Evolutionary conservation across 2,113 vertebrate species (phyloP).

Genomic region (Halcyon malimbica): DNA sequence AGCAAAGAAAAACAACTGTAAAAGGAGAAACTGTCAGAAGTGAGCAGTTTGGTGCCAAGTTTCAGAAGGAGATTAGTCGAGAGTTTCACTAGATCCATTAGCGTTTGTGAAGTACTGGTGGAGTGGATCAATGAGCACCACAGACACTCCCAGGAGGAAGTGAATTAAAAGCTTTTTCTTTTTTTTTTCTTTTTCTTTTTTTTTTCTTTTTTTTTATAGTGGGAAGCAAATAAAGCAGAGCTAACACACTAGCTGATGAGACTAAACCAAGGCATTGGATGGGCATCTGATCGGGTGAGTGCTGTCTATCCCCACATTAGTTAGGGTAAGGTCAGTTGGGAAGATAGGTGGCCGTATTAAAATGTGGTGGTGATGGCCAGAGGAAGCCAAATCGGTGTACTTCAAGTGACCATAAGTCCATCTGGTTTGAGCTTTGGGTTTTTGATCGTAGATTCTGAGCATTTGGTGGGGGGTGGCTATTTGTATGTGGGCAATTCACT

Average conservation of each 20-base stretch:
- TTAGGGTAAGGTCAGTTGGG: background rate
- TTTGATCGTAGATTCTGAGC: background rate
- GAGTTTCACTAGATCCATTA: slow-evolving; percentile 59
- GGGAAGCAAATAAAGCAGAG: slow-evolving; percentile 34
- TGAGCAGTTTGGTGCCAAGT: slow-evolving; percentile 48
- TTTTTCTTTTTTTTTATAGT: background rate
- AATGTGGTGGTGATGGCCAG: background rate
- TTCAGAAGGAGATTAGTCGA: slow-evolving; percentile 54
- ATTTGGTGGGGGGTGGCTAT: background rate
- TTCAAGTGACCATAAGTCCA: background rate
- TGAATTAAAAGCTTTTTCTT: slow-evolving; percentile 47
- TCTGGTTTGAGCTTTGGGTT: background rate
- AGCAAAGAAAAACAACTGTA: slow-evolving; percentile 56
- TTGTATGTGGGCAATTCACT: background rate
- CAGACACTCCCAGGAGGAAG: slow-evolving; percentile 42
- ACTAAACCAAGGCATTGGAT: background rate
- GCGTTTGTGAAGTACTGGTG: slow-evolving; percentile 38
- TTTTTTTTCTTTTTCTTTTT: background rate
- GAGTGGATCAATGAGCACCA: slow-evolving; percentile 60
- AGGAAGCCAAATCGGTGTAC: background rate
- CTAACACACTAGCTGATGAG: background rate
- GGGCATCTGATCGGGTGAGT: background rate
- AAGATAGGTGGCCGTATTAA: background rate
- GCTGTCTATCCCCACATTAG: background rate
- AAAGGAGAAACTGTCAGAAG: slow-evolving; percentile 23